These are phyloP conservation scores for Monomorium pharaonis DNA, from an alignment of 1,140 invertebrate species.

Conservation along the genomic window DNA sequence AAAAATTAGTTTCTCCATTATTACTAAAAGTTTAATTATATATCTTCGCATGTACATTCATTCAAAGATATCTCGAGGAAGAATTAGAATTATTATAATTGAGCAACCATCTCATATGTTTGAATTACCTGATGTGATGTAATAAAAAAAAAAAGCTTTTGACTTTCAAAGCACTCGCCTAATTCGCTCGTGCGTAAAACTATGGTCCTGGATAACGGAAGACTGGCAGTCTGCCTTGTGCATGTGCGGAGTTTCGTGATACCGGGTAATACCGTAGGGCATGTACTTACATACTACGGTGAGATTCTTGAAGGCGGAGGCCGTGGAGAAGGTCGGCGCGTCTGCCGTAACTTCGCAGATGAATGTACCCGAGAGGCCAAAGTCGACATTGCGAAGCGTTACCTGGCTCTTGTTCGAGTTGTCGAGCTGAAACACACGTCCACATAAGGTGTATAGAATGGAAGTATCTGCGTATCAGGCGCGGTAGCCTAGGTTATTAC, in stretches of 20 bases:
- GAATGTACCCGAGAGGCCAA: constrained; percentile 92
- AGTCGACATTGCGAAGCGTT: constrained; percentile 89
- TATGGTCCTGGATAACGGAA: neutral
- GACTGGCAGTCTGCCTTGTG: constrained; percentile 15
- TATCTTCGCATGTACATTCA: neutral
- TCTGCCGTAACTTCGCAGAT: constrained; percentile 95
- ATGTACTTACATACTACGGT: constrained; percentile 90
- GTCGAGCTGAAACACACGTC: constrained; percentile 86
- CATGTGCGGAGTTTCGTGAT: constrained; percentile 42
- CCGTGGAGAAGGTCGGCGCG: constrained; percentile 90
- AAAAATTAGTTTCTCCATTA: neutral
- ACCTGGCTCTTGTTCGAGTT: constrained; percentile 91
- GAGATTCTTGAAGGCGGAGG: constrained; percentile 88
- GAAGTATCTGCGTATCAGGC: constrained; percentile 45
- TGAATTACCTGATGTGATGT: neutral
- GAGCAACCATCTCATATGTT: neutral
- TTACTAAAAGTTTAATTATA: neutral
- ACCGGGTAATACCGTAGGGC: constrained; percentile 38
- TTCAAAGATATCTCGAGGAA: neutral
- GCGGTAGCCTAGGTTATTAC: constrained; percentile 31
- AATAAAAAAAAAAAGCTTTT: constrained; percentile 4
- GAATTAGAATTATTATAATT: neutral
- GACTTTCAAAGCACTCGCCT: neutral
- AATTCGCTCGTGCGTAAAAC: constrained; percentile 22
- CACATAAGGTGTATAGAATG: constrained; percentile 59